A percentile compares a stretch with the other conserved stretches of the same genome.
These are phyloP conservation scores for Ypsolopha sequella DNA, from an alignment of 2,888 invertebrate genomes.

Conservation along the genomic window DNA sequence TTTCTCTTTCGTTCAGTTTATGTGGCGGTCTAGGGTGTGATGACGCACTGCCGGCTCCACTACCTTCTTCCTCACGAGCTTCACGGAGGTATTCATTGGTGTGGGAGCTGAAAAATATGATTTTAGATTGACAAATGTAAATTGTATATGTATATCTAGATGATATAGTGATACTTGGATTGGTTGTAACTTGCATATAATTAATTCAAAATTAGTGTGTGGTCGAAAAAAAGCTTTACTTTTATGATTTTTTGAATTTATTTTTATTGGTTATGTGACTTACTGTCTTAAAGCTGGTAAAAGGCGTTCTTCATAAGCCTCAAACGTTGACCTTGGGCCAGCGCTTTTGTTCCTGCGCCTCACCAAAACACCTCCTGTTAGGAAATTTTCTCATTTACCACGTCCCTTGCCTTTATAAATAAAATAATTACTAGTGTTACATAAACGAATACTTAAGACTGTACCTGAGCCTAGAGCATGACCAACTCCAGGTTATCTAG, in stretches of 20 bases:
- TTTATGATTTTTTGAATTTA: too few species aligned
- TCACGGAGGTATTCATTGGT: constrained; percentile 84
- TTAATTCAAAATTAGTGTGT: constrained; percentile 6
- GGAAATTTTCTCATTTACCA: not conserved
- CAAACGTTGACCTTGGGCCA: constrained; percentile 78
- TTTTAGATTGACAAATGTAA: too few species aligned
- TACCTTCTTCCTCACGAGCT: constrained; percentile 52
- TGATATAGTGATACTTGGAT: too few species aligned
- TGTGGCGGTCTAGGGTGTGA: constrained; percentile 63
- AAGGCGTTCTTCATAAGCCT: constrained; percentile 89
- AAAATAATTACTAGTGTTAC: too few species aligned
- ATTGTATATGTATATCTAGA: too few species aligned
- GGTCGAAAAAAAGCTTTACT: constrained; percentile 10
- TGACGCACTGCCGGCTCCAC: constrained; percentile 63
- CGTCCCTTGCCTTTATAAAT: not conserved
- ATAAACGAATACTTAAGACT: not conserved
- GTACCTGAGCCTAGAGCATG: too few species aligned
- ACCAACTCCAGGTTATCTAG: too few species aligned
- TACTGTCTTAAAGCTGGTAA: constrained; percentile 89
- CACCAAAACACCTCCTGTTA: constrained; percentile 60
- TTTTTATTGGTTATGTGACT: constrained; percentile 29
- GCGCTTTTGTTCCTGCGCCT: constrained; percentile 77
- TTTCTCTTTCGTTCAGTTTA: constrained; percentile 81
- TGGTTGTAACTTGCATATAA: not conserved
- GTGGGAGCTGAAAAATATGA: constrained; percentile 71